A percentile compares a stretch with the other conserved stretches of the same genome.
Evolutionary conservation across 1,140 invertebrate species (phyloP).

Genomic region (Matsumurasca onukii): DNA sequence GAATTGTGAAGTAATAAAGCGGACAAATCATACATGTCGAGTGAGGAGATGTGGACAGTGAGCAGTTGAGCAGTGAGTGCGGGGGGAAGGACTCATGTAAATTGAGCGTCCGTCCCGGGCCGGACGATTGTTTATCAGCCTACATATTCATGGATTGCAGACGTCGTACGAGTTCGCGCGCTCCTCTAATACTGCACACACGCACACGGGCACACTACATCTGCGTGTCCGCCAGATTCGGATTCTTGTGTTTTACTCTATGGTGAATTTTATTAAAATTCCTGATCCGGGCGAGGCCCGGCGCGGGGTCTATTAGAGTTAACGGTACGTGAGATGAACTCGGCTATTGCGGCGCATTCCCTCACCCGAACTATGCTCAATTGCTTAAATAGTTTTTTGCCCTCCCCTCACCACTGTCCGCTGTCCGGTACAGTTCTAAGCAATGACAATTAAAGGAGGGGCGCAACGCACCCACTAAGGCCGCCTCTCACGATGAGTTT

Average conservation of each 20-base stretch:
- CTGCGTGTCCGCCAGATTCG: background rate
- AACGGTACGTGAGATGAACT: conserved; percentile 19
- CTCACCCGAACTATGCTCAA: conserved; percentile 24
- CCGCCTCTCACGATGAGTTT: background rate
- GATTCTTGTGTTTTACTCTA: conserved; percentile 16
- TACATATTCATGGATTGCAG: conserved; percentile 27
- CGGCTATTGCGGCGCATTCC: conserved; percentile 13
- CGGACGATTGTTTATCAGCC: background rate
- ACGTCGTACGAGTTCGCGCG: too few species aligned
- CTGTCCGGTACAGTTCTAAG: conserved; percentile 19
- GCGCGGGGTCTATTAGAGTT: conserved; percentile 9
- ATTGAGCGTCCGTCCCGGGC: background rate
- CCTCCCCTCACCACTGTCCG: too few species aligned
- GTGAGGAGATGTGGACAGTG: too few species aligned
- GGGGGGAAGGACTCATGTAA: background rate
- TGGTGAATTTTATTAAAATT: conserved; percentile 26
- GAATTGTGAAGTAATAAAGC: background rate
- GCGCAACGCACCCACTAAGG: background rate
- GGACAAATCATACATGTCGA: conserved; percentile 15
- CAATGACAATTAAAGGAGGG: conserved; percentile 26
- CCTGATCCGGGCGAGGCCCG: conserved; percentile 1
- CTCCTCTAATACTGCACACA: too few species aligned
- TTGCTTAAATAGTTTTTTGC: conserved; percentile 27
- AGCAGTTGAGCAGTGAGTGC: too few species aligned
- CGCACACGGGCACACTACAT: too few species aligned